Evolutionary conservation across 2,113 vertebrate species (phyloP), one percentile per base, ranked within the genome.

Genomic region (Cyprinodon tularosa): DNA sequence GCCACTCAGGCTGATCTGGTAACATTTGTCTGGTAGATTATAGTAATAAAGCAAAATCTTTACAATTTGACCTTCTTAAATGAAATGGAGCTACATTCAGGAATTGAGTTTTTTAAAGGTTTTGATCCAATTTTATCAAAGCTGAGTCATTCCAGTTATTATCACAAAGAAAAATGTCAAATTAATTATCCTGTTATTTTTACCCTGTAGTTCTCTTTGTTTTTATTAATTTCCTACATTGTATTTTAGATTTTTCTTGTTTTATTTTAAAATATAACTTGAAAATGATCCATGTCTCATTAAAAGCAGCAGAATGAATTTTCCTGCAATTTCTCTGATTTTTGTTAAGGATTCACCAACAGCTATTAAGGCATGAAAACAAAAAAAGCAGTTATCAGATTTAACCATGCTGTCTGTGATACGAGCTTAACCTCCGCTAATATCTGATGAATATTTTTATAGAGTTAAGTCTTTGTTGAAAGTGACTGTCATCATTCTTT

Each of bases 1-100:
- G 90, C 86, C 53, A 77, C 84, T 89, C 79, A 86, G 82, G 85
- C 84, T 88, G 80, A 84, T 80, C 78, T 83, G 81, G 86, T 74
- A 83, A 77, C 40, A 76, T 78, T 74, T 78, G 74, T 68, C 39
- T 48, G 17, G 20, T 57, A 20, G 50, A n/a, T 57, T n/a, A 57
- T n/a, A 20, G 20, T n/a, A n/a, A 57, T 53, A n/a, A n/a, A 57
- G 50, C 8, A 20, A 57, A 57, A 8, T 3, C 50, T 57, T 57
- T 53, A n/a, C 50, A 53, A 5, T 53, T n/a, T 8, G 50, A 7
- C 17, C 8, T 2, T 57, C 7, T 57, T 17, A 20, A 9, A n/a
- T 15, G 17, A 57, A 57, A 57, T 57, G 20, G 15, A 20, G 50
- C 17, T 20, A 20, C 2, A 53, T n/a, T n/a, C 17, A 53, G 15